Evolutionary conservation across 2,888 invertebrate genomes (phyloP).

Genomic region (Poecilus cupreus): DNA sequence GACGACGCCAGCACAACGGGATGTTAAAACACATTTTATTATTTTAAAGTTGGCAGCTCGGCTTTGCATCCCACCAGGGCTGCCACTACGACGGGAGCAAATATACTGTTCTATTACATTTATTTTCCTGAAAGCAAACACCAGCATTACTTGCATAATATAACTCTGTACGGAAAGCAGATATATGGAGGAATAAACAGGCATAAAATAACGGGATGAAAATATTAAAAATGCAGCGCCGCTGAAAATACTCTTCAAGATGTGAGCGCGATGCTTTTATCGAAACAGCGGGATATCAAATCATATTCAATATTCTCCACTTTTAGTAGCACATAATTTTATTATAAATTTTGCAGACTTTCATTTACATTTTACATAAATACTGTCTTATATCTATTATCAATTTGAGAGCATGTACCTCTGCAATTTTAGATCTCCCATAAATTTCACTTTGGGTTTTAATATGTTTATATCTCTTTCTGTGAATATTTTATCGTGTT

Average conservation of each 20-base stretch:
- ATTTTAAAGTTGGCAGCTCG: conserved; percentile 36
- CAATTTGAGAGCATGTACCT: no score
- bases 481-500: no score
- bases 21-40: conserved; percentile 35
- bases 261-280: no score
- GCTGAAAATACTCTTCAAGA: neutral
- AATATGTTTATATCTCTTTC: no score
- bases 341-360: no score
- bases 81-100: neutral
- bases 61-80: neutral
- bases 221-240: neutral
- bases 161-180: conserved; percentile 1
- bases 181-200: conserved; percentile 19
- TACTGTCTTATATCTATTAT: no score
- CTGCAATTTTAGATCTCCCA: no score
- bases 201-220: conserved; percentile 20
- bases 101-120: conserved; percentile 43
- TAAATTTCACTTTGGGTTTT: no score
- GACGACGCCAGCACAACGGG: neutral
- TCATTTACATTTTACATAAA: no score
- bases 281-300: no score
- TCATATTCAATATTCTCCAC: no score
- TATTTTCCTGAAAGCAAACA: conserved; percentile 31
- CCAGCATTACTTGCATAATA: conserved; percentile 29
- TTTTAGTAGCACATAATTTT: no score